Base-by-base conservation (phyloP, 2,888 invertebrate genomes). In the Frankliniella intonsa region DNA sequence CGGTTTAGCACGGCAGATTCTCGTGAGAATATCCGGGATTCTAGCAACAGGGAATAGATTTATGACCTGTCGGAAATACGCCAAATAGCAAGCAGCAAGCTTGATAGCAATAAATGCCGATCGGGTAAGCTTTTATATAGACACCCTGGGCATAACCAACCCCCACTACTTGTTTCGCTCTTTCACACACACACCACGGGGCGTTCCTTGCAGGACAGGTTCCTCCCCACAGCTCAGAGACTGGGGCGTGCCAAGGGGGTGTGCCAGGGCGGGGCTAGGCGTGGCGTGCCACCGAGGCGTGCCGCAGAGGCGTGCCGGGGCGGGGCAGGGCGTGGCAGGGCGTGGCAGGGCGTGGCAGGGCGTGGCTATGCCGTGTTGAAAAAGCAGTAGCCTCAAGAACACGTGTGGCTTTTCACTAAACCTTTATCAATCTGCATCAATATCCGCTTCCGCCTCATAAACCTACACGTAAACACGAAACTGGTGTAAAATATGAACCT, bases 11-110 rank as follows among this genome's bases (percentile, higher is more conserved):
- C 69, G 69, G 25, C 69, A 25, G 69, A 76, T 25, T 76, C 69
- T 25, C 69, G 69, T 76, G 69, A 76, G 69, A 76, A 76, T 76
- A 76, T 76, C 69, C 69, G 69, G 69, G 69, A 14, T 62, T 62
- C 62, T n/a, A 38, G 38, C 3, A 38, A 5, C 38, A 38, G 38
- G 38, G 38, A 38, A 38, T 17, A 62, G 62, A 62, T 62, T 62
- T 62, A 62, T 62, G 62, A 7, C 62, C 62, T 5, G 38, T 38
- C 38, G 38, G 38, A 38, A 38, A 38, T 5, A 38, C 38, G 38
- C 38, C 38, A 38, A 38, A 38, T 38, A 38, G 38, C 38, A 38
- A 38, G 38, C n/a, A n/a, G 38, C 38, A 38, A 38, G 5, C 38
- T 38, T 38, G 3, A 38, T 38, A 5, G 38, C 38, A 38, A 38